These are phyloP conservation scores for Drosophila virilis DNA, from an alignment of 1,140 invertebrate genomes.

Conservation along the genomic window DNA sequence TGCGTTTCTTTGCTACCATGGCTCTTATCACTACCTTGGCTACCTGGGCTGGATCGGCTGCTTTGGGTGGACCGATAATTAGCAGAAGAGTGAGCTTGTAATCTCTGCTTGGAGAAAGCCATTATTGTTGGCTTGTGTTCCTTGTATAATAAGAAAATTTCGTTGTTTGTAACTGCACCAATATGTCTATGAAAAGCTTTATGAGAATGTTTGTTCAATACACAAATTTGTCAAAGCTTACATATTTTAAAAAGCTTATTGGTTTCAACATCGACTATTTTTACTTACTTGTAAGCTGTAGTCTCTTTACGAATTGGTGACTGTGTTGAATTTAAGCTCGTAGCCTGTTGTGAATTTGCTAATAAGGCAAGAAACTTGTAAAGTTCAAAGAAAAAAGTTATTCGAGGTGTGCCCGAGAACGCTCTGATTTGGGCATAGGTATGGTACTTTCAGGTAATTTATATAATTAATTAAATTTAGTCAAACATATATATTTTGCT, in stretches of 20 bases:
- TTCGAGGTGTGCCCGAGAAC: not conserved
- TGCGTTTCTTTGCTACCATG: not conserved
- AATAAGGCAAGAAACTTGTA: not conserved
- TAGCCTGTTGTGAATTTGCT: not conserved
- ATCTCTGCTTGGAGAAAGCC: not conserved
- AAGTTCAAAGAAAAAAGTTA: not conserved
- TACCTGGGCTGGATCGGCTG: not conserved
- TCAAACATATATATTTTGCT: too few species aligned
- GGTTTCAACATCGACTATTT: not conserved
- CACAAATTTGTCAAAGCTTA: constrained; percentile 5
- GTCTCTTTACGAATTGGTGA: too few species aligned
- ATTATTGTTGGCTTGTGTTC: not conserved
- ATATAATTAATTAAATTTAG: too few species aligned
- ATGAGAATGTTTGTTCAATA: constrained; percentile 46
- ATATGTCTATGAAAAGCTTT: not conserved
- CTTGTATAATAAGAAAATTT: not conserved
- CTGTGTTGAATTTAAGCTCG: too few species aligned
- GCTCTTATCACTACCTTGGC: constrained; percentile 1
- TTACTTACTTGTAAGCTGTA: too few species aligned
- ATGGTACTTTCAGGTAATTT: too few species aligned
- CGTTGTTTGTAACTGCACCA: not conserved
- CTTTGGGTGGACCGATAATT: not conserved
- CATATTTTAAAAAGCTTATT: not conserved
- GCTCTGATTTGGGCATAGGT: too few species aligned
- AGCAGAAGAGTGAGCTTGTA: not conserved